Evolutionary conservation across 2,113 vertebrate species (phyloP).

Genomic region (Varanus komodoensis): DNA sequence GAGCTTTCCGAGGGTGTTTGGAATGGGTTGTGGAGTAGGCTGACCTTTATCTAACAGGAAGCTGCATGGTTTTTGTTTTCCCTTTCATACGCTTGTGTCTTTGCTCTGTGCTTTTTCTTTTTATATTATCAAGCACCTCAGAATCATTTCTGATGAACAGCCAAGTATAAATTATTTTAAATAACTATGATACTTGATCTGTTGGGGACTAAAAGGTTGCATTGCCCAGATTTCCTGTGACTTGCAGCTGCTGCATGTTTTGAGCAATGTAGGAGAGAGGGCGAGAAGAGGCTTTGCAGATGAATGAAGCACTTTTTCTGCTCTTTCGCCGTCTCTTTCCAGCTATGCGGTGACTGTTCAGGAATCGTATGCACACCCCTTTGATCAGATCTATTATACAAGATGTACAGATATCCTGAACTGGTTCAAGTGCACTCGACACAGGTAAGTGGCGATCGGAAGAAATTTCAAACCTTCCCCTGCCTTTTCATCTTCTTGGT

Average conservation of each 20-base stretch:
- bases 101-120: not conserved
- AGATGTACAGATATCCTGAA: constrained; percentile 98
- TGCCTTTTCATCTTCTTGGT: constrained; percentile 21
- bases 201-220: not conserved
- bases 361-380: constrained; percentile 96
- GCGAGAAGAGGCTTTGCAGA: constrained; percentile 2
- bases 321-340: constrained; percentile 33
- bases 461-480: not conserved
- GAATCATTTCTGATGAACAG: not conserved
- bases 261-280: not conserved
- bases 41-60: not conserved
- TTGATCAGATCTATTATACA: constrained; percentile 99
- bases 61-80: too few relatives aligned
- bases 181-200: too few relatives aligned
- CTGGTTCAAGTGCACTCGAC: constrained; percentile 99
- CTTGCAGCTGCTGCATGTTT: not conserved
- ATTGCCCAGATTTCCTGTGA: not conserved
- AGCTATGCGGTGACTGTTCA: constrained; percentile 98
- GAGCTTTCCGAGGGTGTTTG: not conserved
- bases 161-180: not conserved
- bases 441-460: constrained; percentile 82
- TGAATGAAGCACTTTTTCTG: constrained; percentile 3
- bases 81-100: not conserved
- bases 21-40: not conserved
- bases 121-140: not conserved